Evolutionary conservation across 2,888 invertebrate species (phyloP).

Genomic region (Tridacna crocea): DNA sequence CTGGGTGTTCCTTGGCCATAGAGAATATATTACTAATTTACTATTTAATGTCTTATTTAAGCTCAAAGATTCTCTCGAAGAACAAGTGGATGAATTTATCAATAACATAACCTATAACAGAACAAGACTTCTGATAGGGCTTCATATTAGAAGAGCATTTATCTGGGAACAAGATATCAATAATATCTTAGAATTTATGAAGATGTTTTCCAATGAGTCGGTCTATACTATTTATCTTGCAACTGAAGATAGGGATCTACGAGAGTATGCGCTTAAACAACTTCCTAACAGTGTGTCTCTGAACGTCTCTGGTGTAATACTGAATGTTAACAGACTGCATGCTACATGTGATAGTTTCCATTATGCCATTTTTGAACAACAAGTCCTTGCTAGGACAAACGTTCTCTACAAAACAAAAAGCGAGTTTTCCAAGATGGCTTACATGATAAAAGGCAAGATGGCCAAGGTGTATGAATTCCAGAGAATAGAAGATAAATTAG

Average conservation of each 20-base stretch:
- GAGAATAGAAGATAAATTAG: not conserved
- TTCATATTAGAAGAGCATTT: not conserved
- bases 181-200: not conserved
- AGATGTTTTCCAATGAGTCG: not conserved
- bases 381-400: not conserved
- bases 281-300: not conserved
- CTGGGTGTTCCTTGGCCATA: not conserved
- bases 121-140: not conserved
- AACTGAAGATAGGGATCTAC: not conserved
- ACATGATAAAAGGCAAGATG: not conserved
- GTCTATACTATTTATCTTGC: not conserved
- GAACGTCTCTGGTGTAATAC: not conserved
- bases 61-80: not conserved
- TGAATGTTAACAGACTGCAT: not conserved
- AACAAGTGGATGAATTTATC: not conserved
- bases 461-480: not conserved
- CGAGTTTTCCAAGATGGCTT: not conserved
- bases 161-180: not conserved
- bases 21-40: not conserved
- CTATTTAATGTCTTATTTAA: not conserved
- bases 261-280: not conserved
- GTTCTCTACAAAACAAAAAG: not conserved
- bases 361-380: not conserved
- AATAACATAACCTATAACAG: not conserved
- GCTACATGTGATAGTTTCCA: not conserved